These are phyloP conservation scores for Lutjanus campechanus DNA, from an alignment of 2,797 vertebrate genomes.

Conservation along the genomic window DNA sequence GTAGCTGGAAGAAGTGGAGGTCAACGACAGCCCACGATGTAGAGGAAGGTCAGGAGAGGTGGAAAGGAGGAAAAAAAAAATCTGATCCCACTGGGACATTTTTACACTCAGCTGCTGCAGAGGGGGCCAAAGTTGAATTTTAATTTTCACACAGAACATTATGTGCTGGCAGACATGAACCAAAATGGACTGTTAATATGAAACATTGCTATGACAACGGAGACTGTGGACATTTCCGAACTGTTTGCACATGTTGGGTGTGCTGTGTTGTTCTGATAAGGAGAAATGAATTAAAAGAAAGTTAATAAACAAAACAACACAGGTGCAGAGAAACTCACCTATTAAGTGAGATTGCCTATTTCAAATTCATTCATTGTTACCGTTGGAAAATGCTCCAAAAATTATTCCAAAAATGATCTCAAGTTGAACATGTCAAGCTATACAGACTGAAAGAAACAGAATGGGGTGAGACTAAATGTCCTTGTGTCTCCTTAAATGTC, in stretches of 20 bases:
- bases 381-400: background rate
- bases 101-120: background rate
- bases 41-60: slow-evolving; percentile 18
- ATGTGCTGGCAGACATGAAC: background rate
- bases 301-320: background rate
- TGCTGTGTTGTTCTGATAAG: slow-evolving; percentile 9
- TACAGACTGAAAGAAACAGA: background rate
- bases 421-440: background rate
- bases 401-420: background rate
- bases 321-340: background rate
- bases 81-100: background rate
- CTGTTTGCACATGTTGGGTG: background rate
- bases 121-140: slow-evolving; percentile 10
- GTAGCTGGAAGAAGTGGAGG: background rate
- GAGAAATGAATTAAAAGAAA: slow-evolving; percentile 1
- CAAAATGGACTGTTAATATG: background rate
- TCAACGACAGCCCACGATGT: background rate
- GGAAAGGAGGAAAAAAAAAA: background rate
- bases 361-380: background rate
- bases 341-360: background rate
- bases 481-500: slow-evolving; percentile 49
- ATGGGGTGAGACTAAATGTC: slow-evolving; percentile 5
- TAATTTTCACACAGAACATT: slow-evolving; percentile 12
- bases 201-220: slow-evolving; percentile 35
- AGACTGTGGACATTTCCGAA: slow-evolving; percentile 6